Percentiles rank a stretch among this genome's conserved stretches.
phyloP scores from a whole-genome alignment of 2,797 vertebrate species.

The Sebastes minor region DNA sequence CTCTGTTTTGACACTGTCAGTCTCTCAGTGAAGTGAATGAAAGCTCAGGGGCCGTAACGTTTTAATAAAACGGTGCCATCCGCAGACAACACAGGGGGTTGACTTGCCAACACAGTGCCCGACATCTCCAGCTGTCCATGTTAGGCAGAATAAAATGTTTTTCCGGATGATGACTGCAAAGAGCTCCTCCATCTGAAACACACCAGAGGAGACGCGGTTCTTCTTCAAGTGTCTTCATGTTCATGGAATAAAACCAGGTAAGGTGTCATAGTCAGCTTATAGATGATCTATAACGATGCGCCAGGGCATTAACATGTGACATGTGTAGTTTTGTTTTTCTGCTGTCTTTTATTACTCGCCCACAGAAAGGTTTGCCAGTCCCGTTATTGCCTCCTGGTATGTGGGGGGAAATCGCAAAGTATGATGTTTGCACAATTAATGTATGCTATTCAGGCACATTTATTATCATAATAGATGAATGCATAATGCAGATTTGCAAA shows the following conservation, averaged over 20 bases:
- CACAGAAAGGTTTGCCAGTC: slow-evolving; percentile 14
- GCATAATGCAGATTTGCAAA: not conserved
- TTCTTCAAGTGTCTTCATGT: slow-evolving; percentile 35
- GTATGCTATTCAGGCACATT: not conserved
- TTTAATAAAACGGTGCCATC: slow-evolving; percentile 29
- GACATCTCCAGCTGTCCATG: not conserved
- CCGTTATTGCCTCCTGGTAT: slow-evolving; percentile 35
- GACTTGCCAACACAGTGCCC: not conserved
- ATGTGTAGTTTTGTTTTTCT: not conserved
- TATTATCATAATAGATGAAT: not conserved
- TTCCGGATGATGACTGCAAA: slow-evolving; percentile 1
- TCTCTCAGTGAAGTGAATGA: slow-evolving; percentile 30
- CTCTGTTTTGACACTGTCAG: not conserved
- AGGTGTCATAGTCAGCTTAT: slow-evolving; percentile 10
- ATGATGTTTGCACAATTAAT: not conserved
- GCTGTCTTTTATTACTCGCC: not conserved
- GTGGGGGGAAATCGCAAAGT: slow-evolving; percentile 20
- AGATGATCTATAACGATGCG: not conserved
- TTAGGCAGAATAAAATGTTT: not conserved
- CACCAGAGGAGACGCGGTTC: slow-evolving; percentile 42
- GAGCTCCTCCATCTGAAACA: slow-evolving; percentile 11
- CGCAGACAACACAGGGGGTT: not conserved
- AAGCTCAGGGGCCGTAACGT: slow-evolving; percentile 24
- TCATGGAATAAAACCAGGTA: slow-evolving; percentile 67
- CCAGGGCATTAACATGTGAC: not conserved